Base-by-base conservation (phyloP, 2,797 vertebrate genomes). In the Margarornis squamiger region DNA sequence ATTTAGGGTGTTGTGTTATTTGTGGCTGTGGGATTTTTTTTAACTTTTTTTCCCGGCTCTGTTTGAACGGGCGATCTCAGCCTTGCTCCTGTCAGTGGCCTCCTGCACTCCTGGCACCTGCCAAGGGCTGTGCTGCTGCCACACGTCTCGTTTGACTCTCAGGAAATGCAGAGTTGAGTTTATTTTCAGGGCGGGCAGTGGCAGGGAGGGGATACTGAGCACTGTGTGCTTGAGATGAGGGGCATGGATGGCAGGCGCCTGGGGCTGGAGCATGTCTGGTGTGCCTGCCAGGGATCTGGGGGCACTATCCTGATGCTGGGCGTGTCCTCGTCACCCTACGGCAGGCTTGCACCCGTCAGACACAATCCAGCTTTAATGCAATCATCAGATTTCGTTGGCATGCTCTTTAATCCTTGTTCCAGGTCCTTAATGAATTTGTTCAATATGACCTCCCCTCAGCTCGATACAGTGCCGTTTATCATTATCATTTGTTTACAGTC, bases 401-500 rank as follows among this genome's bases (percentile, higher is more conserved):
- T 88, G 83, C 77, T 95, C 51, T 92, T 93, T 87, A 80, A 81
- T 92, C 77, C 49, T 55, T 27, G 18, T 94, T 79, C 52, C 67
- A 86, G 83, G 76, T 88, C 92, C 79, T 70, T 88, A 89, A 82
- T 92, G 82, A 92, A 49, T 93, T 58, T 93, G 86, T 92, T 88
- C 57, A 79, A 1, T 76, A 36, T 2, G 16, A 85, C 73, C 82
- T 96, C 90, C 82, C 52, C 86, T 95, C 77, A n/a, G 88, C 88
- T 92, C 88, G 52, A 8, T 92, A 46, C 38, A 22, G 10, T 88
- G 92, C 67, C 34, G 8, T 93, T 95, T 88, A 88, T 88, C 86
- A 76, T 92, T 92, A 86, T 39, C 24, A 32, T 94, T 95, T 93
- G 94, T 96, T 96, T 94, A 79, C 67, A 90, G 83, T 96, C 76